Percentiles rank a stretch among this genome's conserved stretches.
phyloP scores from a whole-genome alignment of 2,888 invertebrate genomes.

The Conops quadrifasciatus region DNA sequence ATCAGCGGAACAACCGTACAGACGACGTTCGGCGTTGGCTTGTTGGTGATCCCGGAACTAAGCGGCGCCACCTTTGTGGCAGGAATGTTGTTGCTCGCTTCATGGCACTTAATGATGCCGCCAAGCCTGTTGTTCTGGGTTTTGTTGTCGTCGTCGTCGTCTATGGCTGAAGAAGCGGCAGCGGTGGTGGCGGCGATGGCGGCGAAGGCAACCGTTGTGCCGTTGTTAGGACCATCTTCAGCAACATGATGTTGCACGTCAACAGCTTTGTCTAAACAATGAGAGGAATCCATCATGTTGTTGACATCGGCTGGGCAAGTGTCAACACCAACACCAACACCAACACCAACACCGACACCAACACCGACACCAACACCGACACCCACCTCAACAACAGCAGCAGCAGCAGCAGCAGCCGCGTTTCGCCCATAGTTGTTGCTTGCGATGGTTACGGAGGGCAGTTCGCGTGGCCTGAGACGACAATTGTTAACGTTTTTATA shows the following conservation, averaged over 20 bases:
- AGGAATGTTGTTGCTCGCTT: neutral
- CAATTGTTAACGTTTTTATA: conserved; percentile 37
- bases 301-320: conserved; percentile 40
- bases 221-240: conserved; percentile 26
- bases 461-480: conserved; percentile 12
- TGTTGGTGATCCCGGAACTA: neutral
- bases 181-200: conserved; percentile 69
- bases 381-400: neutral
- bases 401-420: conserved; percentile 32
- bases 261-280: conserved; percentile 60
- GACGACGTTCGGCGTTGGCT: neutral
- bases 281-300: conserved; percentile 63
- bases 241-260: conserved; percentile 54
- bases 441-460: neutral
- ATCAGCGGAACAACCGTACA: conserved; percentile 6
- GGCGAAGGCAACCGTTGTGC: too few relatives aligned
- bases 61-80: neutral
- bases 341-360: conserved; percentile 21
- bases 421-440: neutral
- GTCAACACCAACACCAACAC: conserved; percentile 30
- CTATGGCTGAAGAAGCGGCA: conserved; percentile 68
- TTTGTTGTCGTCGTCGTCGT: conserved; percentile 48
- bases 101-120: conserved; percentile 37
- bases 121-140: conserved; percentile 43
- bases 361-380: conserved; percentile 35